Evolutionary conservation across 64 coral and sea anemone species (phyloP), one percentile per base, ranked within the genome.

Genomic region (Exaiptasia diaphana): DNA sequence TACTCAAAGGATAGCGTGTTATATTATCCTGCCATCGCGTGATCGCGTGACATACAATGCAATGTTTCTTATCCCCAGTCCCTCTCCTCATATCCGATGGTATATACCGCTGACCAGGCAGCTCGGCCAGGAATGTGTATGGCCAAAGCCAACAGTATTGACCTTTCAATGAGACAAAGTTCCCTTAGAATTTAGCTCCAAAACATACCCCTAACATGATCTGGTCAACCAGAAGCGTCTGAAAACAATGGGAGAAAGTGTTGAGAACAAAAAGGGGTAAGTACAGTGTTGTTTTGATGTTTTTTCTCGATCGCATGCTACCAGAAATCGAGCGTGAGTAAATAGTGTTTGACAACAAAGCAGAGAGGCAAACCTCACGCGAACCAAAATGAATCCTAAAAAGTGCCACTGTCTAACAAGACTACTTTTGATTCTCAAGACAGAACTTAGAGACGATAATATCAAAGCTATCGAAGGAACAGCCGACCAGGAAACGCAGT

Each of bases 101-200:
- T 87, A 67, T 74, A 74, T 77, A 87, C 84, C 84, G 84, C 84
- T 87, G 84, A 87, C 84, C 84, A 87, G 84, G 84, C 56, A 87
- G 72, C 74, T 62, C 72, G 84, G 75, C 84, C 84, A 87, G 84
- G 84, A 87, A 87, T 87, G 84, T 63, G 75, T 24, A 77, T 76
- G 84, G 71, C 75, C 65, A 63, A 78, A 63, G 58, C 46, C 67
- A 74, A 87, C 64, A 68, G 50, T 77, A 73, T 87, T 87, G 84
- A 87, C 84, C 84, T 87, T 87, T 87, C 84, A 75, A 61, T 75
- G 84, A 73, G 23, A 27, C 17, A 87, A 60, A 87, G 68, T 87
- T 58, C 61, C 46, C 60, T 28, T 61, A 77, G 53, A 54, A 77
- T 37, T 49, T 78, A 40, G 36, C 44, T 52, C 41, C 25, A 76